Evolutionary conservation across 2,888 invertebrate species (phyloP).

Genomic region (Zhuqinia jingwanae): DNA sequence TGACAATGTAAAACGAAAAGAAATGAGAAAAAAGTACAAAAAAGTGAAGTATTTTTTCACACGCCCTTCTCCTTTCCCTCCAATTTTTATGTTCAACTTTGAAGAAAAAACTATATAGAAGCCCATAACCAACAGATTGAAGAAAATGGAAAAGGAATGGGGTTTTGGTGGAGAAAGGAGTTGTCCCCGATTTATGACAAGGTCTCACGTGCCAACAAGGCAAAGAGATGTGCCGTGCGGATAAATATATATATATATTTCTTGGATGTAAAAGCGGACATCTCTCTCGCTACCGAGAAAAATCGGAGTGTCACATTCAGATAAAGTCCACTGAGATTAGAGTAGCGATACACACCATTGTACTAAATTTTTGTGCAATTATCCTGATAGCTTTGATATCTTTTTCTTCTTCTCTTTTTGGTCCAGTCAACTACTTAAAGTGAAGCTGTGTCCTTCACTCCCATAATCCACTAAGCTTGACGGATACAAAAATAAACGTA

Average conservation of each 20-base stretch:
- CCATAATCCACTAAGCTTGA: constrained; percentile 38
- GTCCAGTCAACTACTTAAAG: constrained; percentile 19
- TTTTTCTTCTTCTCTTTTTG: not conserved
- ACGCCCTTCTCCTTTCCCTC: constrained; percentile 47
- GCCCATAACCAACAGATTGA: not conserved
- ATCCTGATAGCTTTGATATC: constrained; percentile 54
- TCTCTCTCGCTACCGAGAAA: constrained; percentile 5
- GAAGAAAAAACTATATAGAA: not conserved
- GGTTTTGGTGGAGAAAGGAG: constrained; percentile 24
- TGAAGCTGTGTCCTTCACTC: constrained; percentile 9
- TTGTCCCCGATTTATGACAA: constrained; percentile 55
- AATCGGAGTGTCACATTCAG: constrained; percentile 50
- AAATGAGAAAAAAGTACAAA: constrained; percentile 43
- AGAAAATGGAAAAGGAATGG: constrained; percentile 35
- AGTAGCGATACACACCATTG: constrained; percentile 27
- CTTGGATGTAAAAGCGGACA: not conserved
- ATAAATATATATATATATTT: not conserved
- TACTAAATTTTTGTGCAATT: constrained; percentile 60
- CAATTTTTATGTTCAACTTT: constrained; percentile 32
- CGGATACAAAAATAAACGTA: constrained; percentile 18
- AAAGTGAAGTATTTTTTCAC: constrained; percentile 34
- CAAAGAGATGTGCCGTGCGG: not conserved
- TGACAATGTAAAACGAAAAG: constrained; percentile 13
- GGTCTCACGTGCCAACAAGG: constrained; percentile 52
- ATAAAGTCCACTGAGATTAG: constrained; percentile 49